Evolutionary conservation across 1,140 invertebrate genomes (phyloP).

Genomic region (Drosophila nasuta): DNA sequence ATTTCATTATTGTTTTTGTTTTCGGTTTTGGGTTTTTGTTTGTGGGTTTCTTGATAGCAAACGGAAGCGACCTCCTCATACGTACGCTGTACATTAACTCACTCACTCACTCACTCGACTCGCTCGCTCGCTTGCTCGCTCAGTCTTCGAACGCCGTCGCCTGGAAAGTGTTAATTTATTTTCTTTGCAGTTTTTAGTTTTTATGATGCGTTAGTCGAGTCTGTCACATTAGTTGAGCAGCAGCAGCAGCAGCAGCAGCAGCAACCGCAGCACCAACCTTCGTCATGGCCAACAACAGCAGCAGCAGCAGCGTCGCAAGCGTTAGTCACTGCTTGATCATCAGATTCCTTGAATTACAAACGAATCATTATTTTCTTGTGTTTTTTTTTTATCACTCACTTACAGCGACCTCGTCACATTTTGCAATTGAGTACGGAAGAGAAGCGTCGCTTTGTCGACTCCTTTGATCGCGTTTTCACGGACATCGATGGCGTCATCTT

Average conservation of each 20-base stretch:
- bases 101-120: constrained; percentile 1
- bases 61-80: background rate
- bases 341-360: background rate
- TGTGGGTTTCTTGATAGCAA: constrained; percentile 4
- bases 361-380: background rate
- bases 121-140: no score
- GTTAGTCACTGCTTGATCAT: background rate
- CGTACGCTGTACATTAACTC: background rate
- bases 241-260: constrained; percentile 7
- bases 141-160: constrained; percentile 1
- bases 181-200: constrained; percentile 21
- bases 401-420: constrained; percentile 27
- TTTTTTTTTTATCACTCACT: background rate
- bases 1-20: constrained; percentile 12
- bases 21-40: no score
- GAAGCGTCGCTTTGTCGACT: constrained; percentile 77
- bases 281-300: constrained; percentile 6
- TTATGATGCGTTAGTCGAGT: constrained; percentile 32
- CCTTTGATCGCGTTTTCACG: constrained; percentile 84
- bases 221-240: constrained; percentile 28
- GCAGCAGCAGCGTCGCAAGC: background rate
- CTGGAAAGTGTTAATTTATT: constrained; percentile 38
- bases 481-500: constrained; percentile 88
- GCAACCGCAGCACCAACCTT: background rate
- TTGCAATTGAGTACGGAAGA: constrained; percentile 59